A percentile compares a stretch with the other conserved stretches of the same genome.
Evolutionary conservation across 1,140 invertebrate species (phyloP).

Genomic region (Drosophila jambulina): DNA sequence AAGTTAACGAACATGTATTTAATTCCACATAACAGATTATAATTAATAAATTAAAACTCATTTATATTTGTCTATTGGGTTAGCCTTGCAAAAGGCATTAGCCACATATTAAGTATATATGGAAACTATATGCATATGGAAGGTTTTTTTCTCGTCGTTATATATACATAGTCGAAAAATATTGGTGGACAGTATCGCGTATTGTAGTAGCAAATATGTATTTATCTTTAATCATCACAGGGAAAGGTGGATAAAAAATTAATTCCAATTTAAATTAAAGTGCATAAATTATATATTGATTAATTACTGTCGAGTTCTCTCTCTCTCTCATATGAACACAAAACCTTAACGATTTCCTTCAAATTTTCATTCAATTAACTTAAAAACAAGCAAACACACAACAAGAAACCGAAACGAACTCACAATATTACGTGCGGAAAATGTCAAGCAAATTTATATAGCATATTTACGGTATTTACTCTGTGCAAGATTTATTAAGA

Average conservation of each 20-base stretch:
- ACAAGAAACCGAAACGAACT: conserved; percentile 39
- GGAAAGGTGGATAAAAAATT: conserved; percentile 43
- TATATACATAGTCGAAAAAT: conserved; percentile 74
- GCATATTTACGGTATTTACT: conserved; percentile 75
- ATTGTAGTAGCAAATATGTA: conserved; percentile 77
- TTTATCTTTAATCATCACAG: conserved; percentile 72
- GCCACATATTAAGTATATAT: conserved; percentile 50
- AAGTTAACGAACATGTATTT: conserved; percentile 59
- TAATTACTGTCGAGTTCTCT: conserved; percentile 69
- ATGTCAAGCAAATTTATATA: conserved; percentile 71
- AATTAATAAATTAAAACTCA: conserved; percentile 50
- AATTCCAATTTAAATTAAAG: conserved; percentile 74
- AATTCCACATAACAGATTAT: conserved; percentile 56
- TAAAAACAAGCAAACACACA: conserved; percentile 36
- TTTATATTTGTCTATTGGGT: conserved; percentile 70
- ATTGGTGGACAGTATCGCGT: conserved; percentile 73
- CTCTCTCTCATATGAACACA: conserved; percentile 60
- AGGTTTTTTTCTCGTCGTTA: conserved; percentile 76
- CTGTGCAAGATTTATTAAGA: conserved; percentile 80
- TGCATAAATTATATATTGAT: conserved; percentile 74
- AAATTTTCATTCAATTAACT: conserved; percentile 70
- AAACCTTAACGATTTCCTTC: conserved; percentile 63
- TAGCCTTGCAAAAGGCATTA: conserved; percentile 63
- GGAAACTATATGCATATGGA: conserved; percentile 49
- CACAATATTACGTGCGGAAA: conserved; percentile 47